Conservation (phyloP, 1,140 invertebrate genomes). For the Drosophila trapezifrons region DNA sequence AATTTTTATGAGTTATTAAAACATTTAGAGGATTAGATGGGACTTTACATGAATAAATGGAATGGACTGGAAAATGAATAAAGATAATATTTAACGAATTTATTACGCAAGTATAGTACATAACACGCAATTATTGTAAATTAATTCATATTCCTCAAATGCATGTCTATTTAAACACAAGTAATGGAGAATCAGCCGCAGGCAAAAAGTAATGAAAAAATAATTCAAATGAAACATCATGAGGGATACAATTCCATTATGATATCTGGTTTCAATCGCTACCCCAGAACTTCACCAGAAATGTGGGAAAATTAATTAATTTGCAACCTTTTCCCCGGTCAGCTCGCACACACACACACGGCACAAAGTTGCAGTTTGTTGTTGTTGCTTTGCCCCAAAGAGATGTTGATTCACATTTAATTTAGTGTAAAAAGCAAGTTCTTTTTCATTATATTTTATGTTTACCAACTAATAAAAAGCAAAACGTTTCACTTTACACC, state of each 20-base stretch:
- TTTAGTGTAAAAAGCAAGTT: slow-evolving; percentile 46
- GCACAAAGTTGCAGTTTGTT: slow-evolving; percentile 22
- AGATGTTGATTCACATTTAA: slow-evolving; percentile 50
- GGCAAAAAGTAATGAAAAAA: background rate
- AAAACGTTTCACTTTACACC: slow-evolving; percentile 58
- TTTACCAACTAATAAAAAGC: slow-evolving; percentile 61
- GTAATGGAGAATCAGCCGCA: background rate
- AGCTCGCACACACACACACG: background rate
- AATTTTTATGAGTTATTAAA: background rate
- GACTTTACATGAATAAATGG: too few species aligned
- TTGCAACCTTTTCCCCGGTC: background rate
- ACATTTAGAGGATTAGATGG: too few species aligned
- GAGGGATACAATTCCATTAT: slow-evolving; percentile 17
- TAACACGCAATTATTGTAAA: background rate
- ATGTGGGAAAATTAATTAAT: slow-evolving; percentile 13
- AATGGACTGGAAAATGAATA: background rate
- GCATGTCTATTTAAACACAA: background rate
- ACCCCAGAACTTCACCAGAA: slow-evolving; percentile 1
- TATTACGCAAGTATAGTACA: too few species aligned
- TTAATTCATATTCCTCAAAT: slow-evolving; percentile 4
- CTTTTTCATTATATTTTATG: slow-evolving; percentile 52
- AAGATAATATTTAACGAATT: too few species aligned
- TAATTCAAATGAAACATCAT: slow-evolving; percentile 13
- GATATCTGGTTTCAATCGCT: slow-evolving; percentile 2
- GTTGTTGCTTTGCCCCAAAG: slow-evolving; percentile 22